phyloP scores from a whole-genome alignment of 37 sponge, comb jelly and placozoan genomes.

The Eunapius fragilis region DNA sequence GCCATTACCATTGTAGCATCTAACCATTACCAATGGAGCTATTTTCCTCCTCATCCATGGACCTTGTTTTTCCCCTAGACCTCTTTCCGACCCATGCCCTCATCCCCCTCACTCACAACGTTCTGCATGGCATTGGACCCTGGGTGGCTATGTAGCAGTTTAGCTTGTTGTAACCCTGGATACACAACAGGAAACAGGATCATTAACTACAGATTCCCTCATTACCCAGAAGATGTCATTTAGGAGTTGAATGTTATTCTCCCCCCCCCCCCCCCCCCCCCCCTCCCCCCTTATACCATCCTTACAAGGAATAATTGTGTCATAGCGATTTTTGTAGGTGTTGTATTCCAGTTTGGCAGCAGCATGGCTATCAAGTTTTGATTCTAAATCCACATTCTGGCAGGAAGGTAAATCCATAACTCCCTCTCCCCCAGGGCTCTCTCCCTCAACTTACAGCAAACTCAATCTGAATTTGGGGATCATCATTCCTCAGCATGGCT shows the following conservation, averaged over 20 bases:
- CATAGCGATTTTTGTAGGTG: conserved; percentile 67
- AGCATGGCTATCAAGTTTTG: conserved; percentile 49
- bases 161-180: too few relatives aligned
- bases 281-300: neutral
- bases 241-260: too few relatives aligned
- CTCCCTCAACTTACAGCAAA: conserved; percentile 36
- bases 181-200: neutral
- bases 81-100: too few relatives aligned
- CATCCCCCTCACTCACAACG: too few relatives aligned
- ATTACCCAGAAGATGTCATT: too few relatives aligned
- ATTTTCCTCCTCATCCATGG: too few relatives aligned
- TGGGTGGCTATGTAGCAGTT: too few relatives aligned
- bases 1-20: too few relatives aligned
- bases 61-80: too few relatives aligned
- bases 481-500: conserved; percentile 48
- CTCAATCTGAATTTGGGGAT: conserved; percentile 59
- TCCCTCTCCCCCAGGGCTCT: too few relatives aligned
- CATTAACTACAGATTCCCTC: too few relatives aligned
- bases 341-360: conserved; percentile 57
- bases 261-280: neutral
- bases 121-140: conserved; percentile 56
- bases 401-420: neutral
- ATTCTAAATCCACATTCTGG: conserved; percentile 65
- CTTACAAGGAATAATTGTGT: conserved; percentile 81
- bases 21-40: too few relatives aligned